A percentile compares a stretch with the other conserved stretches of the same genome.
These are phyloP conservation scores for Chalcosyrphus nemorum DNA, from an alignment of 2,888 invertebrate species.

Conservation along the genomic window DNA sequence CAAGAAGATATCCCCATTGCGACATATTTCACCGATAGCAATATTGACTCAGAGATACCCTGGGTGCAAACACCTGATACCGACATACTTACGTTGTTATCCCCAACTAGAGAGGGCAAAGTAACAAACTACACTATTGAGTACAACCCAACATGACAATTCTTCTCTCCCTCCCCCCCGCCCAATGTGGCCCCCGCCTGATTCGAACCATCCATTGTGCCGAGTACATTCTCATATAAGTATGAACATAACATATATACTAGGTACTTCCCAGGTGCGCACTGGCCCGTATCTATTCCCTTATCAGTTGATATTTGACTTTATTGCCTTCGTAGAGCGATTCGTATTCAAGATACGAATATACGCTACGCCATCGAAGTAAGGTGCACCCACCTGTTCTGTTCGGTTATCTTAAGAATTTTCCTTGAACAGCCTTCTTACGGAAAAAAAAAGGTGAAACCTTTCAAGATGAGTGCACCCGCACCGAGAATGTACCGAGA, in stretches of 20 bases:
- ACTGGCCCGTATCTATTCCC: conserved; percentile 37
- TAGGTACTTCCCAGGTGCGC: conserved; percentile 67
- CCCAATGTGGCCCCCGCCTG: conserved; percentile 15
- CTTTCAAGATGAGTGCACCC: conserved; percentile 21
- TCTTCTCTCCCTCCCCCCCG: conserved; percentile 17
- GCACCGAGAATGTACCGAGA: conserved; percentile 58
- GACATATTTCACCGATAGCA: conserved; percentile 43
- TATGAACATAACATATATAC: neutral
- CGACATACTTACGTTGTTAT: conserved; percentile 1
- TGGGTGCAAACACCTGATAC: conserved; percentile 70
- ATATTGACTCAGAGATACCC: conserved; percentile 70
- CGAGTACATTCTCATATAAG: conserved; percentile 47
- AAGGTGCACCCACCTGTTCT: conserved; percentile 69
- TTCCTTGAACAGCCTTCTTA: conserved; percentile 47
- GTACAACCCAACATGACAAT: conserved; percentile 57
- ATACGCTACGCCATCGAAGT: conserved; percentile 22
- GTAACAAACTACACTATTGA: conserved; percentile 43
- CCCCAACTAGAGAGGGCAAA: conserved; percentile 50
- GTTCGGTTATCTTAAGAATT: conserved; percentile 55
- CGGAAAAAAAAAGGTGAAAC: neutral
- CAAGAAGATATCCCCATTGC: conserved; percentile 41
- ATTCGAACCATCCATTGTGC: conserved; percentile 29
- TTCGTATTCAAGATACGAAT: conserved; percentile 54
- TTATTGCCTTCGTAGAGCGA: conserved; percentile 60
- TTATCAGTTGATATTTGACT: conserved; percentile 63